Evolutionary conservation across 2,888 invertebrate species (phyloP).

Genomic region (Falcaria lacertinaria): DNA sequence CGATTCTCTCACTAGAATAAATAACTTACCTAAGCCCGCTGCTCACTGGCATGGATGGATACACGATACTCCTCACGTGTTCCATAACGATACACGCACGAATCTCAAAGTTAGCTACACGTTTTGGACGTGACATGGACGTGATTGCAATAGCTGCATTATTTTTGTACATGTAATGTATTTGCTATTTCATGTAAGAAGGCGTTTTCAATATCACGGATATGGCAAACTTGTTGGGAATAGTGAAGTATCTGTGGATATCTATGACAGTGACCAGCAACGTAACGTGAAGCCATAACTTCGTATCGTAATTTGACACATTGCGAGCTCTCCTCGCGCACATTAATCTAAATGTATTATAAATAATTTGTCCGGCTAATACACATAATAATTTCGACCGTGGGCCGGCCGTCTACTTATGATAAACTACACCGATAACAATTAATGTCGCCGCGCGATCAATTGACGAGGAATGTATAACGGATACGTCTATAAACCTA

Average conservation of each 20-base stretch:
- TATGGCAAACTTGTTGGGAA: not conserved
- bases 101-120: no score
- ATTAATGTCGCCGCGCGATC: constrained; percentile 19
- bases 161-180: no score
- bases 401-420: constrained; percentile 46
- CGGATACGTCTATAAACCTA: constrained; percentile 50
- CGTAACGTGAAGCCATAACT: constrained; percentile 52
- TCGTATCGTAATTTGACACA: constrained; percentile 59
- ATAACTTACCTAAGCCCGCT: constrained; percentile 51
- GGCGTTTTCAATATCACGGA: not conserved
- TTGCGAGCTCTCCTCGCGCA: constrained; percentile 35
- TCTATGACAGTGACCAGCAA: not conserved
- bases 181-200: no score
- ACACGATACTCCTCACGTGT: not conserved
- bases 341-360: constrained; percentile 34
- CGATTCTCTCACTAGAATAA: constrained; percentile 73
- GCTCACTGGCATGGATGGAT: not conserved
- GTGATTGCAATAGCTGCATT: no score
- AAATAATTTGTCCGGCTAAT: constrained; percentile 75
- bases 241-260: not conserved
- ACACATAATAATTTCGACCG: constrained; percentile 53
- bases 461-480: constrained; percentile 13
- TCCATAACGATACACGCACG: no score
- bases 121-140: no score
- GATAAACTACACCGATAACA: constrained; percentile 27